Evolutionary conservation across 2,113 vertebrate species (phyloP), one percentile per base, ranked within the genome.

Genomic region (Cheirogaleus medius): DNA sequence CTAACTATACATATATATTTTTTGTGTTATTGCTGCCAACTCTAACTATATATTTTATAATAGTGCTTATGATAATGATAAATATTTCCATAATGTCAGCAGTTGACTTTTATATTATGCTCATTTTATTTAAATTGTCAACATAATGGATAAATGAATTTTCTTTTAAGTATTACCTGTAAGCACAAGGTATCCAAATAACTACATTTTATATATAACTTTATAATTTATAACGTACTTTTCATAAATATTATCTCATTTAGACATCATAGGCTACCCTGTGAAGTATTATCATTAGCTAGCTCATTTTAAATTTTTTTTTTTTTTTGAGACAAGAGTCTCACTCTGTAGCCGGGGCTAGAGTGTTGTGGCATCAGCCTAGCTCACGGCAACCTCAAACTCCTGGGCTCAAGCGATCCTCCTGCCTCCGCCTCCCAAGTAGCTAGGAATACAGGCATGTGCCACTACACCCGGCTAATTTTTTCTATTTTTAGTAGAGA

Each of bases 41-140:
- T 47, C 47, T 37, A 74, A 76, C 32, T 86, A 73, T 3, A 4
- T n/a, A 86, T 86, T 90, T 84, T 63, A 0, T 52, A 84, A 84
- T 17, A 87, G 12, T 90, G 49, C 5, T n/a, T 95, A 68, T 64
- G 93, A 90, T 73, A 29, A 42, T n/a, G 29, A 87, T 91, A 82
- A 83, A 84, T 58, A 76, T 88, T 93, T 82, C 49, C 34, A 91
- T 83, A 89, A 97, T 73, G 18, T 69, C 44, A 96, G 29, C 39
- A 96, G 52, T n/a, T 90, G 15, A 69, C 5, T 76, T 89, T 77
- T 90, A 90, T 20, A 63, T 44, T 84, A 95, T 56, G 8, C 32
- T 85, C 5, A 92, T 44, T 95, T 76, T 89, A 94, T 11, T 91
- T 91, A 90, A 69, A 95, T 27, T 95, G 68, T 83, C 20, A 84